These are phyloP conservation scores for Hyaena hyaena DNA, from an alignment of 2,113 vertebrate genomes.

Conservation along the genomic window DNA sequence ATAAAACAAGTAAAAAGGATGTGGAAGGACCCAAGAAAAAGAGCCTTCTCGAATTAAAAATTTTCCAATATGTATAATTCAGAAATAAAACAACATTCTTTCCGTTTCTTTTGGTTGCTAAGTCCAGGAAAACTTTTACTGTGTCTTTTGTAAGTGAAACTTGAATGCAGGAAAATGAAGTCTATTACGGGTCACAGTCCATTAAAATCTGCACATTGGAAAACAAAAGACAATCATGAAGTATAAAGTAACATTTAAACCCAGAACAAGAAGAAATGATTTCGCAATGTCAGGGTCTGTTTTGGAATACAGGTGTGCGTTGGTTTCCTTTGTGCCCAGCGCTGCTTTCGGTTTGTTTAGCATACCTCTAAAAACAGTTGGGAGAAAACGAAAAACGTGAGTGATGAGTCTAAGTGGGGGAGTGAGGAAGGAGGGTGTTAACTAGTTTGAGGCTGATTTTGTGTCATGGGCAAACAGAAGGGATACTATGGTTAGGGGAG, in stretches of 20 bases:
- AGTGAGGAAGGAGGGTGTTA: background rate
- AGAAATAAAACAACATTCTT: background rate
- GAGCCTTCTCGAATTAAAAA: background rate
- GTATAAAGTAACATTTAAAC: constrained; percentile 26
- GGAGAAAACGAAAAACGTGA: background rate
- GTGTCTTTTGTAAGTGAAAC: background rate
- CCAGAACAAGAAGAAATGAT: constrained; percentile 12
- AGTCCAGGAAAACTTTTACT: background rate
- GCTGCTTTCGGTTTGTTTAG: constrained; percentile 25
- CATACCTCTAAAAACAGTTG: background rate
- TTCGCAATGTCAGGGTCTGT: background rate
- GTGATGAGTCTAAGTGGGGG: background rate
- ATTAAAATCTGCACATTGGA: constrained; percentile 16
- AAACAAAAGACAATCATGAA: constrained; percentile 10
- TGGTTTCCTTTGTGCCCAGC: background rate
- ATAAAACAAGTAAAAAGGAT: constrained; percentile 28
- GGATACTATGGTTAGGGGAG: background rate
- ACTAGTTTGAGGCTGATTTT: background rate
- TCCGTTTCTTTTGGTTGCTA: constrained; percentile 34
- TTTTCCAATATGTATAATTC: constrained; percentile 40
- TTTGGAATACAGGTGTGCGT: background rate
- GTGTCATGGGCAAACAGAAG: background rate
- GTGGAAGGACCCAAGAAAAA: constrained; percentile 17
- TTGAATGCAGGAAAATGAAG: background rate
- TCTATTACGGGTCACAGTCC: constrained; percentile 5